phyloP scores from a whole-genome alignment of 2,113 vertebrate species.

The Mellivora capensis region DNA sequence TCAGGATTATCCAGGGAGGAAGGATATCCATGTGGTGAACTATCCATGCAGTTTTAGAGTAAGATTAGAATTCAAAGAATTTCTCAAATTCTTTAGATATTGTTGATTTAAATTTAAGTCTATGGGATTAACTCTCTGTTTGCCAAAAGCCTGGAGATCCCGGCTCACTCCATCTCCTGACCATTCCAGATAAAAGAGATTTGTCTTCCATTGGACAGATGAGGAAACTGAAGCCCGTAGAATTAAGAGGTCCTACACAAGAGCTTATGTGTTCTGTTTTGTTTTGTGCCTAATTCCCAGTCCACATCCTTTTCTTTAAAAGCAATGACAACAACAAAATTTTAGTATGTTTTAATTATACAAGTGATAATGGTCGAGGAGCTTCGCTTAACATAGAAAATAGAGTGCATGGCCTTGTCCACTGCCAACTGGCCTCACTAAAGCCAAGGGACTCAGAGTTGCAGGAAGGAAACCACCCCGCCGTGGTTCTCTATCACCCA shows the following conservation, averaged over 20 bases:
- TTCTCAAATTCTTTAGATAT: slow-evolving; percentile 24
- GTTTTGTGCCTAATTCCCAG: background rate
- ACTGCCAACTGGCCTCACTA: background rate
- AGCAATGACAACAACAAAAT: background rate
- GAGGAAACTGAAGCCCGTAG: background rate
- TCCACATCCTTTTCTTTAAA: background rate
- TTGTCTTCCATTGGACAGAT: background rate
- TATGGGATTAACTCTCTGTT: background rate
- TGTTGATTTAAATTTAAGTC: background rate
- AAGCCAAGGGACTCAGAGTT: background rate
- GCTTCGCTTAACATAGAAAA: background rate
- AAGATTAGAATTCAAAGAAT: background rate
- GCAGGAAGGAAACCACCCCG: background rate
- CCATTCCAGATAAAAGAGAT: background rate
- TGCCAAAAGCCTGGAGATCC: background rate
- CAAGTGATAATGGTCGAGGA: background rate
- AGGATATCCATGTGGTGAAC: background rate
- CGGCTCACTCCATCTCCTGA: background rate
- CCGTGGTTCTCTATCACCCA: background rate
- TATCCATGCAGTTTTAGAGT: background rate
- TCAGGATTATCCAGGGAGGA: background rate
- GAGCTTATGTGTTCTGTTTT: background rate
- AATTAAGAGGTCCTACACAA: background rate
- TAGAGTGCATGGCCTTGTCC: background rate
- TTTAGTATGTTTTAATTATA: background rate